Evolutionary conservation across 2,113 vertebrate genomes (phyloP).

Genomic region (Mionectes macconnelli): DNA sequence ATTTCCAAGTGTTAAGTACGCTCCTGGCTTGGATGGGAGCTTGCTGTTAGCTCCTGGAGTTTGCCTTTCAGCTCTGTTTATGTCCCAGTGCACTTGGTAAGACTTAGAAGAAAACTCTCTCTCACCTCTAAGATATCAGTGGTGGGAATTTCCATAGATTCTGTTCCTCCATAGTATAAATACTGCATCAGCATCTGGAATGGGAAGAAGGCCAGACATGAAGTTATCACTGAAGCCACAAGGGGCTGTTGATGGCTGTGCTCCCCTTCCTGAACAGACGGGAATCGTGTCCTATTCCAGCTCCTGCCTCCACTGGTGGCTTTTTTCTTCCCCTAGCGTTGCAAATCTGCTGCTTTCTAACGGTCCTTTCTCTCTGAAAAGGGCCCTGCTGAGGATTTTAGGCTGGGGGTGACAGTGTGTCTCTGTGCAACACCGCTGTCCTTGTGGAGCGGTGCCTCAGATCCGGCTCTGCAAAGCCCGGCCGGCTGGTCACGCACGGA

Average conservation of each 20-base stretch:
- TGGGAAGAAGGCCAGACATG: background rate
- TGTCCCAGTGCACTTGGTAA: background rate
- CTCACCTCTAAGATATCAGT: constrained; percentile 90
- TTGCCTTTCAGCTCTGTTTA: background rate
- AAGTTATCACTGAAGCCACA: background rate
- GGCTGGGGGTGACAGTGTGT: background rate
- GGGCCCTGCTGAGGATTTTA: background rate
- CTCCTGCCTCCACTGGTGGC: background rate
- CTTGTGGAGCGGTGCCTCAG: background rate
- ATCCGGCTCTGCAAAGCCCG: background rate
- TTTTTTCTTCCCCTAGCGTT: background rate
- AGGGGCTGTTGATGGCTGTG: background rate
- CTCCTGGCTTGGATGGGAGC: background rate
- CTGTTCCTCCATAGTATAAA: constrained; percentile 91
- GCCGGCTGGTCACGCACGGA: background rate
- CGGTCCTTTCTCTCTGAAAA: background rate
- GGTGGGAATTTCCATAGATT: constrained; percentile 87
- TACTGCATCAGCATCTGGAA: constrained; percentile 96
- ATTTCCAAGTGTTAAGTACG: background rate
- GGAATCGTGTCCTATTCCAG: background rate
- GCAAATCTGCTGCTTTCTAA: background rate
- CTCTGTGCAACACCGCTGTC: background rate
- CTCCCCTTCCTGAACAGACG: background rate
- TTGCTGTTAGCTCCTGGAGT: background rate
- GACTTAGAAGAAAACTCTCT: constrained; percentile 22